A percentile compares a stretch with the other conserved stretches of the same genome.
Conservation (phyloP, 2,797 vertebrate genomes). For the Tangara arthus region DNA sequence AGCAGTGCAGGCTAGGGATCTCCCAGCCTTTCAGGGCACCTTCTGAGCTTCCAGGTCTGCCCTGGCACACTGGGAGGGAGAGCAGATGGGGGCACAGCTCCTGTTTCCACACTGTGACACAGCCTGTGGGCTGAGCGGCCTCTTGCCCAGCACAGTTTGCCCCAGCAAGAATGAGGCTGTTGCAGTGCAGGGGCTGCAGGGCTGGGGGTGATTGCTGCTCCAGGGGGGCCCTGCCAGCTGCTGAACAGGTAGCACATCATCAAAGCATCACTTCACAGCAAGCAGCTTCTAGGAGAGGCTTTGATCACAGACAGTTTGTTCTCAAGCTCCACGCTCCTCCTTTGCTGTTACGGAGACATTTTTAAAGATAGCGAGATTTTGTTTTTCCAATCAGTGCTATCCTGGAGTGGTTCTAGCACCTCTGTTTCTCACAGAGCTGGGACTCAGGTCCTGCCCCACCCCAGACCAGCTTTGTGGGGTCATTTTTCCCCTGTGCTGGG, state of each 20-base stretch:
- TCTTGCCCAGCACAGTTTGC: background rate
- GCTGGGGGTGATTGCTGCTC: background rate
- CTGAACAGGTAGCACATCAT: background rate
- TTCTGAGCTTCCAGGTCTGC: background rate
- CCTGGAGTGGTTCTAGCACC: background rate
- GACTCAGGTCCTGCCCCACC: background rate
- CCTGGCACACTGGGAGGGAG: accelerated
- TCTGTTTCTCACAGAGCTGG: background rate
- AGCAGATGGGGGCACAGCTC: background rate
- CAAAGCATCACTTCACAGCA: background rate
- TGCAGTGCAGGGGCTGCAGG: background rate
- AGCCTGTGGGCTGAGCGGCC: background rate
- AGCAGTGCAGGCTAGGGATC: background rate
- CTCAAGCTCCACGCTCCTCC: background rate
- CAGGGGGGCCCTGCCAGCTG: background rate
- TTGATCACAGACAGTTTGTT: background rate
- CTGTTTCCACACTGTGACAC: background rate
- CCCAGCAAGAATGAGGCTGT: accelerated
- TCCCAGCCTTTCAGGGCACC: background rate
- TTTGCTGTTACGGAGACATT: background rate
- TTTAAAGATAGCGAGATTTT: background rate
- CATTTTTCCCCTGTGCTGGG: background rate
- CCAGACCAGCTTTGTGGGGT: background rate
- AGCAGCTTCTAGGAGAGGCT: background rate
- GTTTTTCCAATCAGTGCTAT: background rate